These are phyloP conservation scores for Eutolmus rufibarbis DNA, from an alignment of 2,888 invertebrate species.

Conservation along the genomic window DNA sequence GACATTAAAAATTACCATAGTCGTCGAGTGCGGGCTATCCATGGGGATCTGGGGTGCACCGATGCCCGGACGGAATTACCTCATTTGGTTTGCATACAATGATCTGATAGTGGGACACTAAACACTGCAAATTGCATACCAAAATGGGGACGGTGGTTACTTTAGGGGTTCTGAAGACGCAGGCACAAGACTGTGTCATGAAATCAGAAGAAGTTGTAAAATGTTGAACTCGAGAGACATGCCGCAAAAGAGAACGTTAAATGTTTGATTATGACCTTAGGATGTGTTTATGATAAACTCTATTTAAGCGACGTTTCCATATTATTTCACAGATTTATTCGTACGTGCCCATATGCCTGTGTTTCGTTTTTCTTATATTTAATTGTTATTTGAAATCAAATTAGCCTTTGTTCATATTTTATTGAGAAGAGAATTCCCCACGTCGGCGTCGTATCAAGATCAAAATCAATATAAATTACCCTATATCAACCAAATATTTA, in stretches of 20 bases:
- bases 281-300: neutral
- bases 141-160: neutral
- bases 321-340: neutral
- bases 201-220: neutral
- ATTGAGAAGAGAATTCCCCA: no score
- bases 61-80: neutral
- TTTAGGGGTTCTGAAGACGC: neutral
- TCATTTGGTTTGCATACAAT: neutral
- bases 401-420: no score
- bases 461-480: no score
- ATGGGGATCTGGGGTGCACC: neutral
- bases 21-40: neutral
- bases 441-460: no score
- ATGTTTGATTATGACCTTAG: neutral
- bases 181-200: neutral
- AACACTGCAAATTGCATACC: neutral
- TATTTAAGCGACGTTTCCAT: neutral
- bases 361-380: neutral
- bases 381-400: no score
- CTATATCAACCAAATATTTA: no score
- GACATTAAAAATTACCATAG: constrained; percentile 10
- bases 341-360: no score
- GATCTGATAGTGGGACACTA: neutral
- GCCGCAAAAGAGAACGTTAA: neutral
- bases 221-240: neutral